Conservation (phyloP, 2,797 vertebrate species). For the Galagoides demidoff region DNA sequence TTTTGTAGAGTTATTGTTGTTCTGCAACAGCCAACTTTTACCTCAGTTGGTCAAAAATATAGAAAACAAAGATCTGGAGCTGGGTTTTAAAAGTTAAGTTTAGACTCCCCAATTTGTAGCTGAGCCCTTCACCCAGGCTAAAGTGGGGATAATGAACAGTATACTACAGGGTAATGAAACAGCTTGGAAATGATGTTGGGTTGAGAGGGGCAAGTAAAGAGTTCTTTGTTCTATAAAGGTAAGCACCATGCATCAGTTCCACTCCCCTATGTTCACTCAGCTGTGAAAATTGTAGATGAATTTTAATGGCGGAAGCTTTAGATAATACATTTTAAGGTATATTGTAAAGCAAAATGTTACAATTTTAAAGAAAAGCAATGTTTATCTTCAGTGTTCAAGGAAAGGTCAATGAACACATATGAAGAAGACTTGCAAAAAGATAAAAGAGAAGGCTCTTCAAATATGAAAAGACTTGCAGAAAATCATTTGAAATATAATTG, state of each 20-base stretch:
- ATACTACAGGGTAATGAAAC: not conserved
- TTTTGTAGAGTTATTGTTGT: not conserved
- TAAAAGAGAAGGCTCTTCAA: not conserved
- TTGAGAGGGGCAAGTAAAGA: not conserved
- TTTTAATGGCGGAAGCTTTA: not conserved
- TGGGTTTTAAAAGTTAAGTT: not conserved
- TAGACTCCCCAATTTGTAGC: not conserved
- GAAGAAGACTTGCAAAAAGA: not conserved
- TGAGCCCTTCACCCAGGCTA: too few species aligned
- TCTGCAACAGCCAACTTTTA: not conserved
- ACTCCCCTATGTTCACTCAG: not conserved
- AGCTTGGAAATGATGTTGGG: not conserved
- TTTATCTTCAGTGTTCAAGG: not conserved
- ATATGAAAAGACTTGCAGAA: not conserved
- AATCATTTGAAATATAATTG: not conserved
- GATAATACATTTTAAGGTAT: not conserved
- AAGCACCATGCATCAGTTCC: too few species aligned
- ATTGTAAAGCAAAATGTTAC: not conserved
- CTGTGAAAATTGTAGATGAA: not conserved
- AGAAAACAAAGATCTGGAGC: not conserved
- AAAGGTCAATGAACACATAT: not conserved
- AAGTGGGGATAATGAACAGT: not conserved
- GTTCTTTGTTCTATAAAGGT: not conserved
- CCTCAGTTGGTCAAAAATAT: not conserved
- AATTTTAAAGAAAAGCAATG: not conserved